phyloP scores from a whole-genome alignment of 2,113 vertebrate genomes.

The Mastomys natalensis region DNA sequence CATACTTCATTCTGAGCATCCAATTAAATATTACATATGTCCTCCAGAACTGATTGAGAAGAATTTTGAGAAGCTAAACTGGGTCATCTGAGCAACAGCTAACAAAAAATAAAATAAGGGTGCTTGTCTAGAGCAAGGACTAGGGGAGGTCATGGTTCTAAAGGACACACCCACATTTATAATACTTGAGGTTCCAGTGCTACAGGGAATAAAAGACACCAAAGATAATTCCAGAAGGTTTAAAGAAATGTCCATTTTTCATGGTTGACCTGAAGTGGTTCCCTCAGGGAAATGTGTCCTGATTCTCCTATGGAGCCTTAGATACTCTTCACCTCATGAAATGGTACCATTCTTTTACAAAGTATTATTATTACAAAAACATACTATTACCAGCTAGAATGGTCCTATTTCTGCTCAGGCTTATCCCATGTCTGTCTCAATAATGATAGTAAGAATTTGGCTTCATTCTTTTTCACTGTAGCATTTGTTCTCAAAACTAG shows the following conservation, averaged over 20 bases:
- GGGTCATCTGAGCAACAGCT: not conserved
- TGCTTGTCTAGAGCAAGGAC: not conserved
- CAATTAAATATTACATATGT: not conserved
- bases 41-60: not conserved
- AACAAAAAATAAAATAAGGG: not conserved
- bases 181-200: not conserved
- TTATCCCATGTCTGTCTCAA: not conserved
- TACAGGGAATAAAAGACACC: not conserved
- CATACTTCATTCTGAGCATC: not conserved
- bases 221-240: not conserved
- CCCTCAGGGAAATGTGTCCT: conserved; percentile 6
- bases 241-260: not conserved
- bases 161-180: not conserved
- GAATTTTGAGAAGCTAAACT: conserved; percentile 10
- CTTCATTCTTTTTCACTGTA: not conserved
- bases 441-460: not conserved
- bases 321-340: not conserved
- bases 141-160: not conserved
- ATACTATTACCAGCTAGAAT: not conserved
- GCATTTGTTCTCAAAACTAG: not conserved
- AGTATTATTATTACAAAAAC: not conserved
- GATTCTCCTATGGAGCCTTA: not conserved
- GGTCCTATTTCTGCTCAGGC: not conserved
- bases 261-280: not conserved
- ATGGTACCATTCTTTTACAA: not conserved